Percentiles rank a stretch among this genome's conserved stretches.
Conservation (phyloP, 2,113 vertebrate species). For the Alaudala cheleensis region DNA sequence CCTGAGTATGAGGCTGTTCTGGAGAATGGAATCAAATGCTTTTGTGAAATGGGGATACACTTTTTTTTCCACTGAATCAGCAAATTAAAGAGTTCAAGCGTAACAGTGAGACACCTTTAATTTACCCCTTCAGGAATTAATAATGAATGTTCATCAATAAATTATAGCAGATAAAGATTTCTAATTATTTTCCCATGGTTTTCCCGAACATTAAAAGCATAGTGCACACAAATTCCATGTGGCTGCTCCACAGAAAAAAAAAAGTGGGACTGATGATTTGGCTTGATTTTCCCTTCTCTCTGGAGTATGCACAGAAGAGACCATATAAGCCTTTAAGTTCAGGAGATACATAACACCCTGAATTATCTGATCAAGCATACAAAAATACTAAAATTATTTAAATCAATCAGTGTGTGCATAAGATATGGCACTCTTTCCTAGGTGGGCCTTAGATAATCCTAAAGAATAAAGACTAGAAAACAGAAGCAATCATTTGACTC, state of each 20-base stretch:
- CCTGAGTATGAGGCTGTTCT: not conserved
- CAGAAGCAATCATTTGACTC: slow-evolving; percentile 7
- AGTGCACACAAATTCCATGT: not conserved
- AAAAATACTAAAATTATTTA: not conserved
- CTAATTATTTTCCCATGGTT: not conserved
- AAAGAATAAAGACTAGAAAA: not conserved
- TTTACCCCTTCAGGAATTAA: not conserved
- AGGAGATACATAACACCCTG: not conserved
- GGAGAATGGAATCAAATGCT: not conserved
- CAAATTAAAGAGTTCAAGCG: not conserved
- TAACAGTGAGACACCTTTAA: not conserved
- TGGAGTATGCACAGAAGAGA: not conserved
- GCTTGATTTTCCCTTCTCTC: not conserved
- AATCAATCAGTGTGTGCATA: not conserved
- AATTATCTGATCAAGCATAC: not conserved
- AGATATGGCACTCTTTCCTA: not conserved
- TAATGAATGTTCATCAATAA: slow-evolving; percentile 22
- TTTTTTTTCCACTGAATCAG: not conserved
- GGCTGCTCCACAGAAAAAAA: not conserved
- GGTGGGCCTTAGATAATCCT: not conserved
- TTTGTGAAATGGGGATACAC: not conserved
- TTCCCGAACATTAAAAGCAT: not conserved
- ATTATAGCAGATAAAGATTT: not conserved
- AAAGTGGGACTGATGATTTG: not conserved
- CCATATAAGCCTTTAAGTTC: not conserved